Evolutionary conservation across 2,113 vertebrate genomes (phyloP), one percentile per base, ranked within the genome.

Genomic region (Hemichromis elongatus): DNA sequence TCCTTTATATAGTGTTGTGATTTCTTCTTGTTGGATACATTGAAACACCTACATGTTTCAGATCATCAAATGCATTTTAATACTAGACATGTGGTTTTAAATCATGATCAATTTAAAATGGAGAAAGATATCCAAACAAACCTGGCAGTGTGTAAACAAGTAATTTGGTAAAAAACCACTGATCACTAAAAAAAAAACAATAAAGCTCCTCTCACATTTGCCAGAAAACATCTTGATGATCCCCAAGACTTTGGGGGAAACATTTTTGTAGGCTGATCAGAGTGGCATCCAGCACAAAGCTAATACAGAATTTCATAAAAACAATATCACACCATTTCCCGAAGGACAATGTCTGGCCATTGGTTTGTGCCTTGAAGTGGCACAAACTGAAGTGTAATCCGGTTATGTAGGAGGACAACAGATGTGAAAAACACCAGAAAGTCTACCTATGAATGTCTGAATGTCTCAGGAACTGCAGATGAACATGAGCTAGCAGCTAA

Each of bases 21-120:
- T 66, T 40, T 0, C 2, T 0, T 1, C 11, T 40, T 21, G 33
- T 0, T 66, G 11, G 33, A 40, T 40, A 66, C 21, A 21, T 66
- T 2, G 13, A 37, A 21, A 66, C 61, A 66, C 19, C 21, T 66
- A 40, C 19, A 21, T 66, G 11, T 66, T 1, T 37, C 19, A 40
- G 61, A 21, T 40, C 7, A 66, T 66, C 61, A 66, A 40, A 66
- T 33, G 21, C 19, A 66, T 66, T 66, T 66, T 40, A 66, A 9
- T 40, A 66, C 6, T 21, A 21, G 61, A 1, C 19, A 40, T 40
- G 10, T 3, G 4, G 37, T 40, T 40, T 40, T 40, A 40, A 40
- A 37, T 1, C 2, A 21, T 40, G 61, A 66, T 66, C 33, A 37
- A 40, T 66, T 66, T 66, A 40, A 37, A 21, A 66, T 40, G 35